These are phyloP conservation scores for Vultur gryphus DNA, from an alignment of 2,797 vertebrate genomes.

Conservation along the genomic window DNA sequence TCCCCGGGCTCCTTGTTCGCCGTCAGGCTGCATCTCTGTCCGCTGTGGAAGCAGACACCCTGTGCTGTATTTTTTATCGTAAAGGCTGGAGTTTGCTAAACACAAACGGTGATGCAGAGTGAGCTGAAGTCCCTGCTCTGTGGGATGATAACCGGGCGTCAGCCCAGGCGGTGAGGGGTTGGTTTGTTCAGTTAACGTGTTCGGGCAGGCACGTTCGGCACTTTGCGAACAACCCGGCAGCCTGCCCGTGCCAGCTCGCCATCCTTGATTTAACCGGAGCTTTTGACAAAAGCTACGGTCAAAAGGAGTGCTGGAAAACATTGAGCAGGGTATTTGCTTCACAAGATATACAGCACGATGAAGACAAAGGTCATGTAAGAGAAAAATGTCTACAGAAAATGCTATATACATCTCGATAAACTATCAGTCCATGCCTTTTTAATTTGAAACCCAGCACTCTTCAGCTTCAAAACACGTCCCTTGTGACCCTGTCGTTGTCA, in stretches of 20 bases:
- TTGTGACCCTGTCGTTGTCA: neutral
- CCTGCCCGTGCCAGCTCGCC: neutral
- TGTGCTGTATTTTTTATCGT: neutral
- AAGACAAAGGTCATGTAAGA: neutral
- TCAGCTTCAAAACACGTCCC: neutral
- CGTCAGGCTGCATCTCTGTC: neutral
- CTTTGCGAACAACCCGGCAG: neutral
- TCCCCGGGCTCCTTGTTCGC: neutral
- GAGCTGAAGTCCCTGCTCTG: neutral
- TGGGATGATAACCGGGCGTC: neutral
- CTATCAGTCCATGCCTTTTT: too few species aligned
- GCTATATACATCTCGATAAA: neutral
- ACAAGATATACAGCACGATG: too few species aligned
- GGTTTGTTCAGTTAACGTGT: neutral
- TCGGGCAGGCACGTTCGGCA: neutral
- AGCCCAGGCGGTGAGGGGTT: neutral
- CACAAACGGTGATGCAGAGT: rapidly evolving
- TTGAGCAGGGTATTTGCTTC: neutral
- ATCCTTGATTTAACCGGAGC: neutral
- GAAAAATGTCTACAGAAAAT: neutral
- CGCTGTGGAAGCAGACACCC: neutral
- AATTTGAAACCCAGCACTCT: neutral
- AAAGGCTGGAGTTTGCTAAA: neutral
- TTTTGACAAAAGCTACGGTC: neutral
- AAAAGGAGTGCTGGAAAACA: neutral